These are phyloP conservation scores for Meles meles DNA, from an alignment of 2,113 vertebrate genomes.

Conservation along the genomic window DNA sequence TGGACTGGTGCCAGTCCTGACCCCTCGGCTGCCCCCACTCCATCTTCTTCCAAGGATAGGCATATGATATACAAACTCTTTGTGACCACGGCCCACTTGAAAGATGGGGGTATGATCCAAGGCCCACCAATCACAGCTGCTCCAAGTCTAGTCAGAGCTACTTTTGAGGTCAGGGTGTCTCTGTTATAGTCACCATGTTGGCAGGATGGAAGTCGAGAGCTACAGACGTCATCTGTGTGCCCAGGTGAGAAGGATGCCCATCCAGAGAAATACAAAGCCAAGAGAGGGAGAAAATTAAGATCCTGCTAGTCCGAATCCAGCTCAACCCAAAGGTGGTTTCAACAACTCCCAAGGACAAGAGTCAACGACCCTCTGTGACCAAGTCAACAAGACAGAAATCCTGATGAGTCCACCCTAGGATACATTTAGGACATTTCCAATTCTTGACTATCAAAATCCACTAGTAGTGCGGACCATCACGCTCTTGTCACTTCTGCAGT, in stretches of 20 bases:
- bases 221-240: background rate
- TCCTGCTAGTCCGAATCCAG: background rate
- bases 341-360: background rate
- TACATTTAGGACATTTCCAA: background rate
- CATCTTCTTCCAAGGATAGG: background rate
- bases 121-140: background rate
- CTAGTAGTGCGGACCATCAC: background rate
- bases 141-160: background rate
- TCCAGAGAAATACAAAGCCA: background rate
- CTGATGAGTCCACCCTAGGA: too few species aligned
- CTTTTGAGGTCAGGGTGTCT: background rate
- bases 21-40: accelerated
- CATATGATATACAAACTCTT: background rate
- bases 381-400: background rate
- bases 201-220: background rate
- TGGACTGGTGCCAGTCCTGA: background rate
- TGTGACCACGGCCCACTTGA: background rate
- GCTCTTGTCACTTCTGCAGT: background rate
- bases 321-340: background rate
- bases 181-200: background rate
- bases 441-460: background rate
- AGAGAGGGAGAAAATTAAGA: background rate
- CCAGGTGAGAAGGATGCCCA: background rate
- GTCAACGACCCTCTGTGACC: background rate
- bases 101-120: background rate